Percentiles rank a stretch among this genome's conserved stretches.
Conservation (phyloP, 2,113 vertebrate genomes). For the Ceratotherium simum region DNA sequence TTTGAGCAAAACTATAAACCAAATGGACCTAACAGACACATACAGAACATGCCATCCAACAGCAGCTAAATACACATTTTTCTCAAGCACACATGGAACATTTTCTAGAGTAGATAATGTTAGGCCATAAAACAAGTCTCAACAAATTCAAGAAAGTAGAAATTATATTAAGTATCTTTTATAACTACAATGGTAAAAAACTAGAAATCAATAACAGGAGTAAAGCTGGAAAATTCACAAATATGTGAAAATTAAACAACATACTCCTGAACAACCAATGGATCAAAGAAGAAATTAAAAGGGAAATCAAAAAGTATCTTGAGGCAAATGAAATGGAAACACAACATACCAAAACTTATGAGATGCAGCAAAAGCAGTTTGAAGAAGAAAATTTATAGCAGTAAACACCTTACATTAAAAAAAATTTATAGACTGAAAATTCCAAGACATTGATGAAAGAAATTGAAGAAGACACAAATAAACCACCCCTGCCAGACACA, state of each 20-base stretch:
- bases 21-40: background rate
- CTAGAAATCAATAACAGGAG: background rate
- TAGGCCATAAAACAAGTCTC: background rate
- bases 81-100: background rate
- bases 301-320: background rate
- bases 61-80: background rate
- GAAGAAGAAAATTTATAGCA: background rate
- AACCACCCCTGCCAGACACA: background rate
- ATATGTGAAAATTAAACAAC: background rate
- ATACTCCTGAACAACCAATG: background rate
- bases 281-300: background rate
- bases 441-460: background rate
- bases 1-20: background rate
- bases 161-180: background rate
- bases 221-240: background rate
- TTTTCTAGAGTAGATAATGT: background rate
- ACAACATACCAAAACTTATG: background rate
- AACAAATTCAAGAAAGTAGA: background rate
- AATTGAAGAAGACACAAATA: conserved; percentile 20
- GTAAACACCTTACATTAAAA: background rate
- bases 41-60: background rate
- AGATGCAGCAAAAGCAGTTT: background rate
- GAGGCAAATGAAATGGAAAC: background rate
- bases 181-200: background rate
- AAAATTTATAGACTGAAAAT: background rate